Conservation (phyloP, 2,888 invertebrate species). For the Stenodera caucasica region DNA sequence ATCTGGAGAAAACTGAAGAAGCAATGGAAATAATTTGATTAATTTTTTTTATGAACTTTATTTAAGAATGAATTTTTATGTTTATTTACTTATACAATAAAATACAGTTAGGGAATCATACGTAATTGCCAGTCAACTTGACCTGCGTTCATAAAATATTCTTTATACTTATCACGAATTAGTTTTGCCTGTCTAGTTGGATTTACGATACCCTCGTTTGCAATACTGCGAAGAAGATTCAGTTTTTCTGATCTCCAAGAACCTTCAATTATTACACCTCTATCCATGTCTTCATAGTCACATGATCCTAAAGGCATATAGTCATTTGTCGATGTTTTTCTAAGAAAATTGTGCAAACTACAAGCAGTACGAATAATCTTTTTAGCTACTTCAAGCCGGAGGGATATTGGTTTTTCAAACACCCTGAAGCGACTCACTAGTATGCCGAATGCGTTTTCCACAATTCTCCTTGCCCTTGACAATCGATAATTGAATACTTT, state of each 20-base stretch:
- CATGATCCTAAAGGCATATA: background rate
- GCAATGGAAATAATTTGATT: no score
- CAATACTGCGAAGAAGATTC: background rate
- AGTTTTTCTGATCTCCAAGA: background rate
- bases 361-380: background rate
- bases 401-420: background rate
- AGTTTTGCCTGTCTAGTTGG: background rate
- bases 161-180: background rate
- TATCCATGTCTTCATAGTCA: background rate
- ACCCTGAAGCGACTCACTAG: background rate
- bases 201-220: background rate
- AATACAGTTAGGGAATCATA: no score
- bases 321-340: background rate
- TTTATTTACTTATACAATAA: no score
- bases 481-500: background rate
- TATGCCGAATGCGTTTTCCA: slow-evolving; percentile 7
- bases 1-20: no score
- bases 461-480: background rate
- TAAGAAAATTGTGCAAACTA: background rate
- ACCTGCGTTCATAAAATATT: background rate
- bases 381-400: background rate
- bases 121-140: background rate
- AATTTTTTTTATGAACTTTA: no score
- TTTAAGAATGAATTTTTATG: no score
- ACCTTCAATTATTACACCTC: background rate